Evolutionary conservation across 1,140 invertebrate species (phyloP).

Genomic region (Cecropterus lyciades): DNA sequence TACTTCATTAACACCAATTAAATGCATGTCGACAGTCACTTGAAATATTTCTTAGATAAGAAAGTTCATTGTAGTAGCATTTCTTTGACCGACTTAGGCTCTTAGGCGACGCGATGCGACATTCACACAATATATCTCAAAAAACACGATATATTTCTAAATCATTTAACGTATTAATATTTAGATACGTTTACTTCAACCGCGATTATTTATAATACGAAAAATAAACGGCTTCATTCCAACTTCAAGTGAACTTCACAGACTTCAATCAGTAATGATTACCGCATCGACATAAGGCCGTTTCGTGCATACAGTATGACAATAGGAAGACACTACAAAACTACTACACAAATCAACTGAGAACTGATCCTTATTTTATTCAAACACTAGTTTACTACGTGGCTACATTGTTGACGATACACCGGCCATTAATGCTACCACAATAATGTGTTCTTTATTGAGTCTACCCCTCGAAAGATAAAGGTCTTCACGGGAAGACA

Average conservation of each 20-base stretch:
- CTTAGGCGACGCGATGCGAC: not conserved
- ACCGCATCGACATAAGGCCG: constrained; percentile 1
- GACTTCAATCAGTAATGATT: not conserved
- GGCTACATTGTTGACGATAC: constrained; percentile 25
- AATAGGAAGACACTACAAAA: constrained; percentile 29
- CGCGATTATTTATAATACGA: not conserved
- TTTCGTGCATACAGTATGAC: constrained; percentile 11
- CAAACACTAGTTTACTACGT: constrained; percentile 20
- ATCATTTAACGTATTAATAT: constrained; percentile 2
- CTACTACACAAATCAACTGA: constrained; percentile 22
- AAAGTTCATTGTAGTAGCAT: constrained; percentile 54
- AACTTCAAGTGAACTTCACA: no score
- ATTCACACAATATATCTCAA: constrained; percentile 15
- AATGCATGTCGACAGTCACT: constrained; percentile 77
- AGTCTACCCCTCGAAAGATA: constrained; percentile 43
- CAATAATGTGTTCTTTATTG: constrained; percentile 53
- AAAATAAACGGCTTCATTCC: not conserved
- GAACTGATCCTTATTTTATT: constrained; percentile 15
- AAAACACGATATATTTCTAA: constrained; percentile 13
- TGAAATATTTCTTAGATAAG: constrained; percentile 38
- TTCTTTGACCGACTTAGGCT: constrained; percentile 15
- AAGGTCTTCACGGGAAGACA: constrained; percentile 37
- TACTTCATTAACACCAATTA: constrained; percentile 46
- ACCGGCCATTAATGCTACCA: constrained; percentile 64
- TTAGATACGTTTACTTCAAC: not conserved